These are phyloP conservation scores for Bugula neritina DNA, from an alignment of 2,888 invertebrate genomes.

Conservation along the genomic window DNA sequence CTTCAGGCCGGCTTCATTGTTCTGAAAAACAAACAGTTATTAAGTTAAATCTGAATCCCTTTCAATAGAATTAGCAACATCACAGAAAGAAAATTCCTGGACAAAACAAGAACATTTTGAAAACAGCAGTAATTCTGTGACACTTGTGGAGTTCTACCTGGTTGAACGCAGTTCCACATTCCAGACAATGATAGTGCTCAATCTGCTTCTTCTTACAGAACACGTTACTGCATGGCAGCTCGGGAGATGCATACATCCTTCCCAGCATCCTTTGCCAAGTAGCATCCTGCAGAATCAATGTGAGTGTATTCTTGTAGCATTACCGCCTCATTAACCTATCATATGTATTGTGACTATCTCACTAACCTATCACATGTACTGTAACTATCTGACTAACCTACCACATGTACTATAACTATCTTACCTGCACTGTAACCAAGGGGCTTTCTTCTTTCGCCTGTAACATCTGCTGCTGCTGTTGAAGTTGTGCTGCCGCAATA, in stretches of 20 bases:
- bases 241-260: slow-evolving; percentile 14
- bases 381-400: no score
- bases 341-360: no score
- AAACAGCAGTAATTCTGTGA: no score
- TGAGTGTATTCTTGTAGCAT: no score
- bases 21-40: slow-evolving; percentile 37
- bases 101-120: no score
- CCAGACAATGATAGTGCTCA: slow-evolving; percentile 72
- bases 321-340: no score
- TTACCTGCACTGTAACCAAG: background rate
- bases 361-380: no score
- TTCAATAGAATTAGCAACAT: no score
- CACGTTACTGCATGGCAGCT: slow-evolving; percentile 62
- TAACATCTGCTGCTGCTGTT: background rate
- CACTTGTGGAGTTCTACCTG: background rate
- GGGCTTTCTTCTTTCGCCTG: background rate
- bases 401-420: no score
- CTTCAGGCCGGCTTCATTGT: slow-evolving; percentile 65
- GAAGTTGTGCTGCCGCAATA: background rate
- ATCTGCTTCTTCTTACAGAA: slow-evolving; percentile 74
- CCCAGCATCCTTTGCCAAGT: slow-evolving; percentile 25
- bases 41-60: no score
- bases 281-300: slow-evolving; percentile 1
- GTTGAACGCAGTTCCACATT: slow-evolving; percentile 70
- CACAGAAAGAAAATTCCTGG: no score